These are phyloP conservation scores for Nasonovia ribisnigri DNA, from an alignment of 2,888 invertebrate genomes.

Conservation along the genomic window DNA sequence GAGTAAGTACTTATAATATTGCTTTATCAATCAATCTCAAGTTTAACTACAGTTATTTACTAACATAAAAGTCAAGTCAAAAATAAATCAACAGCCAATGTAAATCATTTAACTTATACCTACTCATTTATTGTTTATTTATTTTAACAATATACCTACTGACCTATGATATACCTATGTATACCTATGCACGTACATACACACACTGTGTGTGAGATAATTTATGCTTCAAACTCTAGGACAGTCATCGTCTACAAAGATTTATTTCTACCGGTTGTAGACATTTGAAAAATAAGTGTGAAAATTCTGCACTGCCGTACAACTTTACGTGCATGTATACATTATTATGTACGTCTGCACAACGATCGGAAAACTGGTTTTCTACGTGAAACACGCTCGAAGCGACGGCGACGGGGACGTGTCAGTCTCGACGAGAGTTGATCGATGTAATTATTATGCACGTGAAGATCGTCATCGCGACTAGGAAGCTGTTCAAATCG, in stretches of 20 bases:
- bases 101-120: neutral
- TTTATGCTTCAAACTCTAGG: neutral
- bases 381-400: neutral
- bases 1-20: neutral
- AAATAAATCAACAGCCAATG: neutral
- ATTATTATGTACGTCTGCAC: neutral
- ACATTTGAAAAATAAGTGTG: neutral
- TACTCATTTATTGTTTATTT: neutral
- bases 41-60: neutral
- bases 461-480: neutral
- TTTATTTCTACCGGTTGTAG: neutral
- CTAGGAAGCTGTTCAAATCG: neutral
- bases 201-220: neutral
- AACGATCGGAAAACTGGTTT: slow-evolving; percentile 2
- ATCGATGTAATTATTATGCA: neutral
- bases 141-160: neutral
- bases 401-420: neutral
- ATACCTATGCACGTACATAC: neutral
- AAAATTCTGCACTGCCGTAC: neutral
- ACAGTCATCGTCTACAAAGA: neutral
- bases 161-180: neutral
- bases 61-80: neutral
- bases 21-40: neutral
- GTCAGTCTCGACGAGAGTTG: neutral
- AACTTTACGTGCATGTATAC: neutral